phyloP scores from a whole-genome alignment of 2,888 invertebrate genomes.

The Pelosia muscerda region DNA sequence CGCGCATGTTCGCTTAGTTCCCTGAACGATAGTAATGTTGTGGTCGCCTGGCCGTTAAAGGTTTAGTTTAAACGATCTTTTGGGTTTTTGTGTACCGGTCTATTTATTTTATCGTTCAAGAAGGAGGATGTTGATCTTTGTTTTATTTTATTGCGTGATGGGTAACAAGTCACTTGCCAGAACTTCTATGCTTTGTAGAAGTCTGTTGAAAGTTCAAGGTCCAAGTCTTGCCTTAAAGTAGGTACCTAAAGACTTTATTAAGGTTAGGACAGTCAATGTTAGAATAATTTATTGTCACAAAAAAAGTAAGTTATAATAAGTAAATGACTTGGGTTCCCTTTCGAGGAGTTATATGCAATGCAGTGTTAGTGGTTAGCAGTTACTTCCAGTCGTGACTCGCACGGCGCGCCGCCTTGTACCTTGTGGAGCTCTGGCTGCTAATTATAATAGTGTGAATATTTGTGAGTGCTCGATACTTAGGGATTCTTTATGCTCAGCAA shows the following conservation, averaged over 20 bases:
- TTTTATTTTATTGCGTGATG: background rate
- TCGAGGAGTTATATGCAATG: background rate
- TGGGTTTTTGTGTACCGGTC: background rate
- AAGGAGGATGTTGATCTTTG: background rate
- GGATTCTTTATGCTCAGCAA: too few relatives aligned
- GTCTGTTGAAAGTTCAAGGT: background rate
- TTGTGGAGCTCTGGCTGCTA: background rate
- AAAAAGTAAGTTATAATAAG: background rate
- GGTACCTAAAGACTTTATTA: background rate
- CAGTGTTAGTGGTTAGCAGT: background rate
- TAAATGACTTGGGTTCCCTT: background rate
- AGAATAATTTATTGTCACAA: background rate
- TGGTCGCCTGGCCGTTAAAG: slow-evolving; percentile 9
- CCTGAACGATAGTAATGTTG: slow-evolving; percentile 13
- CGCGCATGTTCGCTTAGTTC: slow-evolving; percentile 17
- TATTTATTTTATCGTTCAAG: background rate
- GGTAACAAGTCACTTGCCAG: background rate
- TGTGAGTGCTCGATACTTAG: background rate
- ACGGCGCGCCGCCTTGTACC: background rate
- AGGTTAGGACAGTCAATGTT: background rate
- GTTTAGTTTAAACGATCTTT: slow-evolving; percentile 19
- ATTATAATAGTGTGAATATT: background rate
- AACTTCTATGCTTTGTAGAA: background rate
- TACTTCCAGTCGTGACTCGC: slow-evolving; percentile 2
- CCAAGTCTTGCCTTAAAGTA: background rate